Evolutionary conservation across 2,797 vertebrate species (phyloP).

Genomic region (Coccyzus lansbergi): DNA sequence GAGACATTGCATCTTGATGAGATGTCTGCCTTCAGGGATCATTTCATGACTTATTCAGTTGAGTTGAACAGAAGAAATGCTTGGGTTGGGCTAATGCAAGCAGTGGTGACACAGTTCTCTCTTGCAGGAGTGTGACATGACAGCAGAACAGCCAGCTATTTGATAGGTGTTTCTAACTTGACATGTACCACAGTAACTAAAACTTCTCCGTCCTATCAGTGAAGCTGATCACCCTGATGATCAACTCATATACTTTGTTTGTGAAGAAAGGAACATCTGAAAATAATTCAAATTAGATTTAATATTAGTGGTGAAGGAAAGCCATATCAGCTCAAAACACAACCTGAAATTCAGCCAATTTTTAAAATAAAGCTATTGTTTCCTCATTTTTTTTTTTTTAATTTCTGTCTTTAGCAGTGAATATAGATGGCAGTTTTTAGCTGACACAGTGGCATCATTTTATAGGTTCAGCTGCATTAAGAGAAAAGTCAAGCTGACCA

Average conservation of each 20-base stretch:
- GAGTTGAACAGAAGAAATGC: neutral
- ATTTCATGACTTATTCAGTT: neutral
- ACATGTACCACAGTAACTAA: neutral
- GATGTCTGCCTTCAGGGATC: neutral
- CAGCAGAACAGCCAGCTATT: neutral
- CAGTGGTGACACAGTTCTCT: neutral
- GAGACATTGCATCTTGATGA: neutral
- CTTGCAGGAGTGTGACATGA: neutral
- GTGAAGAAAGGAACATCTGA: neutral
- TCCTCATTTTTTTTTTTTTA: neutral
- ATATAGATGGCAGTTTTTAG: neutral
- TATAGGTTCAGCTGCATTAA: neutral
- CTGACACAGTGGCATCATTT: neutral
- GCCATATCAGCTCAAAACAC: neutral
- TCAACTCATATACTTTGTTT: neutral
- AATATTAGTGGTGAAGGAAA: neutral
- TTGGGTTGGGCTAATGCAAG: neutral
- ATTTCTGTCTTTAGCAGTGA: neutral
- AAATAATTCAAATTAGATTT: neutral
- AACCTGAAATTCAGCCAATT: neutral
- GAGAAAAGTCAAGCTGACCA: neutral
- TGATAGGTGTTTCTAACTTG: neutral
- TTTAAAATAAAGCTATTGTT: neutral
- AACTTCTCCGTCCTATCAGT: neutral
- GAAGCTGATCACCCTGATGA: neutral